These are phyloP conservation scores for Hippocampus mohnikei DNA, from an alignment of 2,113 vertebrate genomes.

Conservation along the genomic window DNA sequence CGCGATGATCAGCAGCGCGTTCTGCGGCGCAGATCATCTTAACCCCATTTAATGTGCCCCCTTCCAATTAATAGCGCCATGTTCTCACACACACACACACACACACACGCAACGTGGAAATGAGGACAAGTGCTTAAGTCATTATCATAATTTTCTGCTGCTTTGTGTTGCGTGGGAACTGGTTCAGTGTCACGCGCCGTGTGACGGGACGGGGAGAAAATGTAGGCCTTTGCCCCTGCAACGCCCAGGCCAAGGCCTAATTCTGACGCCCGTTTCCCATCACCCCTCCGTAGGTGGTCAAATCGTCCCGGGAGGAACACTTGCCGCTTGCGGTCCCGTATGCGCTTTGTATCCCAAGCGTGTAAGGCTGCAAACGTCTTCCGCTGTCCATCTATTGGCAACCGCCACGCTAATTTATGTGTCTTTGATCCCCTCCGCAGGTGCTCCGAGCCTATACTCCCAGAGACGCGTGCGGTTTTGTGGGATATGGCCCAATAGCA, in stretches of 20 bases:
- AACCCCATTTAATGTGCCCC: slow-evolving; percentile 43
- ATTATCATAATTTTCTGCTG: slow-evolving; percentile 77
- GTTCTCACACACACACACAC: slow-evolving; percentile 28
- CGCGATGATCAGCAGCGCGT: background rate
- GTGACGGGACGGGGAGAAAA: slow-evolving; percentile 63
- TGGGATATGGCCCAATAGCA: slow-evolving; percentile 98
- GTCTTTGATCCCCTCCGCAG: slow-evolving; percentile 80
- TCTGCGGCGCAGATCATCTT: background rate
- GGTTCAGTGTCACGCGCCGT: slow-evolving; percentile 65
- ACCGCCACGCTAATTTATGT: slow-evolving; percentile 54
- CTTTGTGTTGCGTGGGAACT: slow-evolving; percentile 73
- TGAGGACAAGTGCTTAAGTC: slow-evolving; percentile 73
- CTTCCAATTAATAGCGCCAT: slow-evolving; percentile 43
- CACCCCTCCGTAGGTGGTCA: slow-evolving; percentile 27
- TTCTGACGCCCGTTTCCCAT: slow-evolving; percentile 50
- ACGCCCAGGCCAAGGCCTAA: slow-evolving; percentile 66
- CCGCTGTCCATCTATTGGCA: background rate
- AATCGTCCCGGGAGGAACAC: background rate
- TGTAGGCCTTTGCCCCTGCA: slow-evolving; percentile 73
- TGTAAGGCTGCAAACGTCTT: no score
- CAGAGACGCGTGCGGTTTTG: slow-evolving; percentile 83
- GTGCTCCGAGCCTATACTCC: slow-evolving; percentile 81
- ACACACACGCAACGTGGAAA: slow-evolving; percentile 56
- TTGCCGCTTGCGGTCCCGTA: background rate
- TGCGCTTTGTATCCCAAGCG: background rate